Evolutionary conservation across 2,113 vertebrate genomes (phyloP).

Genomic region (Pyxicephalus adspersus): DNA sequence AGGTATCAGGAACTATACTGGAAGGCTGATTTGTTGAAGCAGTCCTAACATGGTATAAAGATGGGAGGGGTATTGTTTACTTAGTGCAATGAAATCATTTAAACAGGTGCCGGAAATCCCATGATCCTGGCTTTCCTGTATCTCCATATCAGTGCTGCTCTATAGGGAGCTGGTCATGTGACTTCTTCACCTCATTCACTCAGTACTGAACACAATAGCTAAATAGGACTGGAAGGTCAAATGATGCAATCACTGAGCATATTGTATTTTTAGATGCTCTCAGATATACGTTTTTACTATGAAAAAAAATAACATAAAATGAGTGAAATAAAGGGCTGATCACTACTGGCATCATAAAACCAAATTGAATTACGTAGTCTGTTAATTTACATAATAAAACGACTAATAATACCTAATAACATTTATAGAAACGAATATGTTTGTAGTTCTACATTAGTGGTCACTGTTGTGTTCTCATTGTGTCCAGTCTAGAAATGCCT

Average conservation of each 20-base stretch:
- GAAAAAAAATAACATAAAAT: too few species aligned
- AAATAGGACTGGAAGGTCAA: conserved; percentile 30
- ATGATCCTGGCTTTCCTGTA: conserved; percentile 66
- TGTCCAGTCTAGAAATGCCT: too few species aligned
- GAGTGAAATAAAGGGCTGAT: too few species aligned
- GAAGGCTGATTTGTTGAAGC: conserved; percentile 8
- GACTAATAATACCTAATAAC: too few species aligned
- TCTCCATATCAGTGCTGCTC: conserved; percentile 48
- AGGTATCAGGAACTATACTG: neutral
- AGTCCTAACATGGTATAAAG: neutral
- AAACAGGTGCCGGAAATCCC: conserved; percentile 72
- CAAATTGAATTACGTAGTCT: too few species aligned
- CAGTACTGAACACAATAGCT: conserved; percentile 20
- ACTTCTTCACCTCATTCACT: conserved; percentile 10
- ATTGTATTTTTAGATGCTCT: conserved; percentile 16
- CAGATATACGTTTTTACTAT: too few species aligned
- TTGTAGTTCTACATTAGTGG: too few species aligned
- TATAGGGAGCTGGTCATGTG: conserved; percentile 12
- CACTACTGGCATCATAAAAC: too few species aligned
- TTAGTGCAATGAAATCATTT: conserved; percentile 40
- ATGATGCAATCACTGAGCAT: conserved; percentile 3
- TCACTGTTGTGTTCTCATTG: too few species aligned
- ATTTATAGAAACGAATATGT: too few species aligned
- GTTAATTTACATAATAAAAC: too few species aligned
- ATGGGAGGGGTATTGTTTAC: conserved; percentile 40